Percentiles rank a stretch among this genome's conserved stretches.
phyloP scores from a whole-genome alignment of 64 coral and sea anemone genomes.

The Montipora sp. region DNA sequence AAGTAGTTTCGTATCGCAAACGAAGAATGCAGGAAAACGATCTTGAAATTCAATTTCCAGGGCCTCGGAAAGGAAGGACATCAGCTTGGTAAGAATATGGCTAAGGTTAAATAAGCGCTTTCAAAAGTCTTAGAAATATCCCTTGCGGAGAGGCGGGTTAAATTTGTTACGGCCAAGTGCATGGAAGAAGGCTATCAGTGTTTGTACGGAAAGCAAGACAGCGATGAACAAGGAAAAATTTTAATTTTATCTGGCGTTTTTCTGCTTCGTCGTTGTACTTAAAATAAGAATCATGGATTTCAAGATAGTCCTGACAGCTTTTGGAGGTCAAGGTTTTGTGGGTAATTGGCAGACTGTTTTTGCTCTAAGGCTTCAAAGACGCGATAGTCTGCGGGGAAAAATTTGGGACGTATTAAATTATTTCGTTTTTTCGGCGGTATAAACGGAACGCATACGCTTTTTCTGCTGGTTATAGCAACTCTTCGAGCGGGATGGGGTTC shows the following conservation, averaged over 20 bases:
- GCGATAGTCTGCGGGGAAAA: background rate
- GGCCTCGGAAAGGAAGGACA: background rate
- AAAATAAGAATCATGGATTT: background rate
- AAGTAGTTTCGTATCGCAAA: constrained; percentile 1
- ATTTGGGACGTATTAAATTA: background rate
- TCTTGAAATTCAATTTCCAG: background rate
- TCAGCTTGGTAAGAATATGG: constrained; percentile 17
- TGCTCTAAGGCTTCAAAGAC: background rate
- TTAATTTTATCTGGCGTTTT: background rate
- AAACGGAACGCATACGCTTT: background rate
- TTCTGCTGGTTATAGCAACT: background rate
- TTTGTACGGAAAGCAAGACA: background rate
- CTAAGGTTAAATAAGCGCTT: background rate
- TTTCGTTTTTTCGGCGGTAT: background rate
- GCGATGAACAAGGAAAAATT: background rate
- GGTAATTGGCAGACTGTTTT: background rate
- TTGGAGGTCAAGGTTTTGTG: background rate
- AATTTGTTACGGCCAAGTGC: background rate
- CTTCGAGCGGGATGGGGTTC: background rate
- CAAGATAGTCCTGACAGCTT: too few species aligned
- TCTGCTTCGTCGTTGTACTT: background rate
- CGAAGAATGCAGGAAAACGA: constrained; percentile 11
- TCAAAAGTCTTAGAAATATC: background rate
- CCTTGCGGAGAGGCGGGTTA: background rate
- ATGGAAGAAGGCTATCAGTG: background rate